phyloP scores from a whole-genome alignment of 2,888 invertebrate genomes.

The Zygogramma bicolorata region DNA sequence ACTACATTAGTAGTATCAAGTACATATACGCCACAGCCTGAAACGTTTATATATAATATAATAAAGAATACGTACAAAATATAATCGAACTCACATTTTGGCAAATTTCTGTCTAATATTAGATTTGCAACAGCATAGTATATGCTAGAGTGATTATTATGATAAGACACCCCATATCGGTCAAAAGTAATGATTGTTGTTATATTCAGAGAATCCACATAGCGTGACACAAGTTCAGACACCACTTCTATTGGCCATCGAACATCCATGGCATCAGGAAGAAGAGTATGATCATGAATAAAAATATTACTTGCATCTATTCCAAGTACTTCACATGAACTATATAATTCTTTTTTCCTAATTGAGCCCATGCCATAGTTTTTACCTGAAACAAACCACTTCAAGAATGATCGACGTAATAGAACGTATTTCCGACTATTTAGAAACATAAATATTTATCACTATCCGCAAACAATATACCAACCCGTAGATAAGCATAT shows the following conservation, averaged over 20 bases:
- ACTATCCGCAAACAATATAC: no score
- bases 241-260: constrained; percentile 81
- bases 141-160: constrained; percentile 90
- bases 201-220: constrained; percentile 81
- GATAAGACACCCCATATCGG: constrained; percentile 91
- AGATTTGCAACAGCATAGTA: constrained; percentile 86
- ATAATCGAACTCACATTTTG: constrained; percentile 73
- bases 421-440: no score
- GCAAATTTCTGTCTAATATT: constrained; percentile 80
- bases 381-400: constrained; percentile 58
- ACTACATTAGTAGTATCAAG: constrained; percentile 87
- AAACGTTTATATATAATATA: no score
- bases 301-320: constrained; percentile 83
- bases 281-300: constrained; percentile 76
- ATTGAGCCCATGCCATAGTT: constrained; percentile 66
- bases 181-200: constrained; percentile 95
- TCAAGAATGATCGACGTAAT: no score
- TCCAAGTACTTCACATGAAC: constrained; percentile 84
- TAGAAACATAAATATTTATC: no score
- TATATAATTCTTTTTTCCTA: constrained; percentile 85
- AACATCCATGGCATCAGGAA: constrained; percentile 82
- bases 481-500: constrained; percentile 89
- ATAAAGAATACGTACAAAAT: no score
- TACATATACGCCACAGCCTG: constrained; percentile 85
- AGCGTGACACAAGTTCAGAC: constrained; percentile 73